Base-by-base conservation (phyloP, 2,888 invertebrate species). In the Taenaris catops region DNA sequence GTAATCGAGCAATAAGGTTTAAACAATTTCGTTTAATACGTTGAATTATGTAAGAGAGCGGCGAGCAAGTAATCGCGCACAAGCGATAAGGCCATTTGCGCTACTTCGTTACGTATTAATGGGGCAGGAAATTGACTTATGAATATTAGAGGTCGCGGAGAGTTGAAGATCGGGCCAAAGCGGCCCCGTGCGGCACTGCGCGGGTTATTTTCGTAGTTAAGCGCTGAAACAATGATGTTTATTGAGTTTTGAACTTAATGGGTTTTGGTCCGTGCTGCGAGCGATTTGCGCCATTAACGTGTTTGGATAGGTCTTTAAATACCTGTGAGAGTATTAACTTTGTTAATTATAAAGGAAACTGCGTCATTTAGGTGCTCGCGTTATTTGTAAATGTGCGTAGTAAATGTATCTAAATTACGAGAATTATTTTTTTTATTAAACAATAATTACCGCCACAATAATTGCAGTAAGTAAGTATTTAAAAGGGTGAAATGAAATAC, bases 1-100 rank as follows among this genome's bases (percentile, higher is more conserved):
- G 84, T 87, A 87, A 87, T 87, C 80, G 87, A 87, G 84, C 87
- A 86, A 86, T 84, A 83, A 84, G 84, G 87, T 86, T 87, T 87
- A 87, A 87, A 87, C 87, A 87, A 87, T 87, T 87, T 87, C 86
- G 87, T 87, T 87, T 87, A 87, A 87, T 87, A 87, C 86, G 86
- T 87, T 87, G 87, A 87, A 87, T 87, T 87, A 86, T 87, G 87
- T 87, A 87, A 86, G 84, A 80, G 79, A 74, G 76, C 75, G 83
- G 83, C 80, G 74, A 62, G 78, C 81, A 79, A 83, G 84, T 86
- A 86, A 86, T 84, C 84, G 86, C 69, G 86, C 84, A 81, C 83
- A 80, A 83, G 81, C 86, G 86, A 86, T 86, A 86, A 86, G 81
- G 81, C 83, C 86, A 86, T 86, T 86, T 86, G 83, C 81, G 83